phyloP scores from a whole-genome alignment of 2,888 invertebrate genomes.

The Lepidonotus clava region DNA sequence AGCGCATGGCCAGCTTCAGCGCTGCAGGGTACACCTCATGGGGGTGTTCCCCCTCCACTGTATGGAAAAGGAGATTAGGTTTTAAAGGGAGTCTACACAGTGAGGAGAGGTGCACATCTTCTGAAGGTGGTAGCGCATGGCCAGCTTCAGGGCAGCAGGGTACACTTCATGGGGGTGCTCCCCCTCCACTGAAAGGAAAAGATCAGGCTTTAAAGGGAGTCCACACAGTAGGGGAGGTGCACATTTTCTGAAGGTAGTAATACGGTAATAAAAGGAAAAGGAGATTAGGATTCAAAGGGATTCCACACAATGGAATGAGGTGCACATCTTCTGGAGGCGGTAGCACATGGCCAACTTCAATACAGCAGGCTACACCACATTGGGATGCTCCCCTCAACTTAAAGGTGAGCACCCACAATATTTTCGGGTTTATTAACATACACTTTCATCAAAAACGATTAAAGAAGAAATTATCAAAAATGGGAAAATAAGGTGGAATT shows the following conservation, averaged over 20 bases:
- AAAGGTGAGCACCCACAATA: too few species aligned
- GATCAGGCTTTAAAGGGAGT: too few species aligned
- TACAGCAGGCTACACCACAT: conserved; percentile 78
- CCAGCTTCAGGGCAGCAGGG: conserved; percentile 81
- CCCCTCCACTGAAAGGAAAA: conserved; percentile 24
- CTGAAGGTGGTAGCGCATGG: conserved; percentile 81
- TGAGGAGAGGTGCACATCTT: conserved; percentile 81
- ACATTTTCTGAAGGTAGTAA: conserved; percentile 81
- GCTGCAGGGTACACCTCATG: conserved; percentile 79
- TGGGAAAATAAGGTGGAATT: too few species aligned
- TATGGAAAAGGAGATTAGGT: too few species aligned
- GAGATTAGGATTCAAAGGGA: too few species aligned
- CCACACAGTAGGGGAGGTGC: conserved; percentile 81
- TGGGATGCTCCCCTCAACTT: conserved; percentile 56
- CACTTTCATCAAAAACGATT: too few species aligned
- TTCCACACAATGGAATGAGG: conserved; percentile 81
- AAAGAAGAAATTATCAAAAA: too few species aligned
- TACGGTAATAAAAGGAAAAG: conserved; percentile 81
- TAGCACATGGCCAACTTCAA: conserved; percentile 82
- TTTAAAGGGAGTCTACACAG: conserved; percentile 82
- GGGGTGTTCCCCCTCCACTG: neutral
- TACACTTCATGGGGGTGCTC: conserved; percentile 69
- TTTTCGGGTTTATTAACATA: too few species aligned
- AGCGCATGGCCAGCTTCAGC: conserved; percentile 81
- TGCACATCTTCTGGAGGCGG: conserved; percentile 81